Base-by-base conservation (phyloP, 2,888 invertebrate species). In the Plebejus anna region DNA sequence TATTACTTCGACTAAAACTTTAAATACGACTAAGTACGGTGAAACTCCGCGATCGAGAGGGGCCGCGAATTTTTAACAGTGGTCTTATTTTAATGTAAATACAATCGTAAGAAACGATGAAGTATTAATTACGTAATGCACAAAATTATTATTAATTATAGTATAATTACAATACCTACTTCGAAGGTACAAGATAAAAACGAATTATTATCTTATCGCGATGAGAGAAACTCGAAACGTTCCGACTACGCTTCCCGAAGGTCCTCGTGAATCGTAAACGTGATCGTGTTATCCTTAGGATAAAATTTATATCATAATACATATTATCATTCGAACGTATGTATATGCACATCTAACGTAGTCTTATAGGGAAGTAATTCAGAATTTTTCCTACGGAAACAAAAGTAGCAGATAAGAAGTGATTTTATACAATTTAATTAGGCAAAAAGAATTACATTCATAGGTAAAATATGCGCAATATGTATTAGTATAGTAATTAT, bases 131-230 rank as follows among this genome's bases (percentile, higher is more conserved):
- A 92, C 89, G 90, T 92, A 92, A 93, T 93, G 92, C 93, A 93
- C 91, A 91, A 93, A 91, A 92, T 90, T 90, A 90, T 92, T 90
- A 91, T 91, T 90, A 85, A 91, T 91, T 90, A 91, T 91, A 91
- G 92, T 93, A 91, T 91, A 91, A 93, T 93, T 94, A 94, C 92
- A 93, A 90, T 92, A 92, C 91, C 93, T 93, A 94, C 90, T 90
- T 89, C 87, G 90, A 93, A 92, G 91, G 92, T 93, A 92, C 88
- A 92, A 91, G 90, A 91, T 92, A 92, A 89, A 92, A 93, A 92
- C 86, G 90, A 91, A 90, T 91, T 89, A 90, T 89, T 90, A 92
- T 90, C 90, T 91, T 93, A 92, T 89, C 90, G 91, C 89, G 90
- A 94, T 93, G 92, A 92, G 89, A 93, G 91, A 92, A 91, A 91